Evolutionary conservation across 2,113 vertebrate species (phyloP).

Genomic region (Brevimyrus niger): DNA sequence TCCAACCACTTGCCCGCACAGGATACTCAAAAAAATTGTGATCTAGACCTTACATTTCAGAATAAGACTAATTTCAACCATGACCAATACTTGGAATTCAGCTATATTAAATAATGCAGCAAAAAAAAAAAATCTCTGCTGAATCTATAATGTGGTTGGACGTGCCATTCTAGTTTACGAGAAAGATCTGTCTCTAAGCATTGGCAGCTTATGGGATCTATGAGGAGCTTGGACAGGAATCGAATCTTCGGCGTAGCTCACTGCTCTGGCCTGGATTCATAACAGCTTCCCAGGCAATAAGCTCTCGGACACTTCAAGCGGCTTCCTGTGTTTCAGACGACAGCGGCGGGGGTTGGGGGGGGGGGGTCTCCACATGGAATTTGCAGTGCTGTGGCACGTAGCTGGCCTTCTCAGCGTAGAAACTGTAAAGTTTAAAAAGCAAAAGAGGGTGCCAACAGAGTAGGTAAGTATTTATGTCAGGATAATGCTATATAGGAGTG

Average conservation of each 20-base stretch:
- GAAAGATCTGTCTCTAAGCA: not conserved
- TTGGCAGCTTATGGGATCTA: not conserved
- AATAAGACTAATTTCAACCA: not conserved
- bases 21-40: not conserved
- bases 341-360: not conserved
- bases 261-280: not conserved
- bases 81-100: not conserved
- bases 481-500: not conserved
- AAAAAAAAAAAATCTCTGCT: not conserved
- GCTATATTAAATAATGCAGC: not conserved
- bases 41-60: not conserved
- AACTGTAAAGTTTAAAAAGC: not conserved
- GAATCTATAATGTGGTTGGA: not conserved
- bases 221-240: not conserved
- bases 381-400: not conserved
- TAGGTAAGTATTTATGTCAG: not conserved
- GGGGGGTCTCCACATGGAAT: not conserved
- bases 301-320: not conserved
- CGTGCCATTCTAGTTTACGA: not conserved
- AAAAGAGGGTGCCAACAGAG: not conserved
- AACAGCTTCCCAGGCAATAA: not conserved
- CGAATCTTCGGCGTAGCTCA: not conserved
- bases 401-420: not conserved
- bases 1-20: not conserved
- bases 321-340: not conserved